These are phyloP conservation scores for Phengaris arion DNA, from an alignment of 2,888 invertebrate species.

Conservation along the genomic window DNA sequence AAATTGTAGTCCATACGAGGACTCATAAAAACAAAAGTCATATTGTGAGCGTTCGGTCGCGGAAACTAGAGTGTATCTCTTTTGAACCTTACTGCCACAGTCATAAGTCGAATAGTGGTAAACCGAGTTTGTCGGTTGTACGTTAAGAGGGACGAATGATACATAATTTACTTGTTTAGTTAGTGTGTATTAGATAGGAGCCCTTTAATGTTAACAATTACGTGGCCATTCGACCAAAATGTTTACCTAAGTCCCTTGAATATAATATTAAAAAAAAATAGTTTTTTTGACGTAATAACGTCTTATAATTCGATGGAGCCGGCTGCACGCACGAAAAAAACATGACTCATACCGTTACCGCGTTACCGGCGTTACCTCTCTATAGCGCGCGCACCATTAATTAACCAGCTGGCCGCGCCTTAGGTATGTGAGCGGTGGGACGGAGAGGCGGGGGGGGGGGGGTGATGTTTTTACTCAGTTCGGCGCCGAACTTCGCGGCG, in stretches of 20 bases:
- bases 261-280: no score
- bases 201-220: conserved; percentile 7
- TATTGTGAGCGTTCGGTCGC: neutral
- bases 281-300: no score
- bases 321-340: no score
- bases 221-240: neutral
- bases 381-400: no score
- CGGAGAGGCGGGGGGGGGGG: no score
- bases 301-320: no score
- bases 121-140: neutral
- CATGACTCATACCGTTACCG: no score
- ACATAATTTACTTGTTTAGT: conserved; percentile 12
- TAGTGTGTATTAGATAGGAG: conserved; percentile 11
- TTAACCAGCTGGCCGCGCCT: no score
- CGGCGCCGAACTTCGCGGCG: no score
- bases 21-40: conserved; percentile 10
- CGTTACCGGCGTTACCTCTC: no score
- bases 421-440: no score
- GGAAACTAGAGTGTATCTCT: neutral
- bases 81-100: neutral
- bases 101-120: neutral
- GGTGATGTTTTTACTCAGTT: no score
- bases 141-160: neutral
- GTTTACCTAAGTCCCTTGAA: neutral
- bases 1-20: conserved; percentile 6